Evolutionary conservation across 1,140 invertebrate species (phyloP), one percentile per base, ranked within the genome.

Genomic region (Drosophila triauraria): DNA sequence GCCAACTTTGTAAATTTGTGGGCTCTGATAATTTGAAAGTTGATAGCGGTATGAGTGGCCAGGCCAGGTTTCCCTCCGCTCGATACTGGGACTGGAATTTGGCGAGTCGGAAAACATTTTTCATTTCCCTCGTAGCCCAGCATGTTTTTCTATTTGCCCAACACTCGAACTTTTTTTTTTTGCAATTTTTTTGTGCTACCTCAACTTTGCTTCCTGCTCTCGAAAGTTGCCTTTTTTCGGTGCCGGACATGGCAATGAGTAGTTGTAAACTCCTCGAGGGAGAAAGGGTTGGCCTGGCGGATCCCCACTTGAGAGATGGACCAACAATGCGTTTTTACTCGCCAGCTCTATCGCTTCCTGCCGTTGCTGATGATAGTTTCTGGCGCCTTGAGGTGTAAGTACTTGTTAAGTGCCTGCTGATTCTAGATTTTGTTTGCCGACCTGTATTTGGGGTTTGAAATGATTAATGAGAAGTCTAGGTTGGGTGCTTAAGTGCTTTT

Each of bases 11-110:
- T 56, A 75, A 80, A 80, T 78, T 78, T 78, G 76, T 78, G 76
- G 76, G 53, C 64, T 78, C 61, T 59, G 59, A 78, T 78, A 71
- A 78, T 78, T 78, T 71, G 53, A 71, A 78, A 78, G 57, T 78
- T 78, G 53, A 61, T 71, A 51, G 74, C 53, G 51, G 27, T 17
- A 12, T 38, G 44, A 38, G 50, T 40, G 56, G 38, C 10, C 40
- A 57, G 32, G 30, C n/a, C 35, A 3, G 43, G 25, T 15, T 50
- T 38, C 0, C 20, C 20, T 20, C 20, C 20, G 20, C 20, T 20
- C 8, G 4, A 1, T 5, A 30, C 6, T 7, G 27, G 27, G 20
- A 20, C 42, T 4, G 44, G 25, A 6, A 53, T 20, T 35, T 23
- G 25, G 48, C 35, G 8, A 42, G 17, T 40, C 42, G 35, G 32